Percentiles rank a stretch among this genome's conserved stretches.
These are phyloP conservation scores for Tenthredo notha DNA, from an alignment of 2,888 invertebrate species.

Conservation along the genomic window DNA sequence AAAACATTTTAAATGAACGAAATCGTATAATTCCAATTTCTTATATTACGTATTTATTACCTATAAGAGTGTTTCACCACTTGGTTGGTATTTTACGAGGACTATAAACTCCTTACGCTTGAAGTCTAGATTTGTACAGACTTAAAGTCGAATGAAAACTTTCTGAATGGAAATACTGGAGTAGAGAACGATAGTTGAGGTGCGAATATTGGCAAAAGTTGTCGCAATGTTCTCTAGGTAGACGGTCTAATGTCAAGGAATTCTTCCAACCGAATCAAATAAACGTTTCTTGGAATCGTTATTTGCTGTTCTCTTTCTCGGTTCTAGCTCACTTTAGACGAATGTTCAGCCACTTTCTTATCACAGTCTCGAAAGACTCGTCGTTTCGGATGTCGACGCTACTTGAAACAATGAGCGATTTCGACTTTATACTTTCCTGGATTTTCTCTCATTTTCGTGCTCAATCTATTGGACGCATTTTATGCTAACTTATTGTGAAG, in stretches of 20 bases:
- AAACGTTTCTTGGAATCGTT: conserved; percentile 42
- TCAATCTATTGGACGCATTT: neutral
- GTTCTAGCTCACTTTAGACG: conserved; percentile 28
- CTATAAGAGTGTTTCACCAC: neutral
- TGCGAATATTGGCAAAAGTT: conserved; percentile 47
- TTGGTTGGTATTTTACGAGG: neutral
- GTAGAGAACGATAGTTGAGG: conserved; percentile 20
- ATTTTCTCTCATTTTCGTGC: neutral
- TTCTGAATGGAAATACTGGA: neutral
- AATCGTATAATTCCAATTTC: neutral
- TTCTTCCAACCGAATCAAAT: conserved; percentile 39
- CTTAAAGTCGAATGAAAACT: conserved; percentile 31
- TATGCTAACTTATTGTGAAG: neutral
- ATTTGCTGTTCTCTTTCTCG: conserved; percentile 40
- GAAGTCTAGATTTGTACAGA: conserved; percentile 22
- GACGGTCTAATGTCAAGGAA: conserved; percentile 32
- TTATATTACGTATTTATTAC: neutral
- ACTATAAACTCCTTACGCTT: neutral
- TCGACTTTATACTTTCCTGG: neutral
- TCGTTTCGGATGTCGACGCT: neutral
- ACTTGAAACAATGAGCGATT: conserved; percentile 11
- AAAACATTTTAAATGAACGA: neutral
- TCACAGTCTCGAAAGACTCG: conserved; percentile 16
- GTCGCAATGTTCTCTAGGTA: conserved; percentile 33
- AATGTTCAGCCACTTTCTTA: conserved; percentile 36